Conservation (phyloP, 2,797 vertebrate genomes). For the Schizopygopsis pylzovi region DNA sequence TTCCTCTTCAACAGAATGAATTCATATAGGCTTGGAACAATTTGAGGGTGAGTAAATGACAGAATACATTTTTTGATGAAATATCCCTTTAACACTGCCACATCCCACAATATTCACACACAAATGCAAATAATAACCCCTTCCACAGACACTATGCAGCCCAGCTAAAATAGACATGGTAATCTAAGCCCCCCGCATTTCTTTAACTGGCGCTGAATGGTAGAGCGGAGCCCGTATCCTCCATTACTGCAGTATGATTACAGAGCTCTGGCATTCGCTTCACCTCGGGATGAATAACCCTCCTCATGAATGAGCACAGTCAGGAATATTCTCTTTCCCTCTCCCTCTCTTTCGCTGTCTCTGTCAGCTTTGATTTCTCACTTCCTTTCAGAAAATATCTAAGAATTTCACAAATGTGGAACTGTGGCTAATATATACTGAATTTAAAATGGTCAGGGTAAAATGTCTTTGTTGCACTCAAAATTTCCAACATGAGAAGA, state of each 20-base stretch:
- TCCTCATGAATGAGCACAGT: slow-evolving; percentile 42
- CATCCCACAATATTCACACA: slow-evolving; percentile 29
- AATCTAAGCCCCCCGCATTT: slow-evolving; percentile 44
- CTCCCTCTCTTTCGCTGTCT: slow-evolving; percentile 58
- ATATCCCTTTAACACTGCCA: neutral
- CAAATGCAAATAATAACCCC: neutral
- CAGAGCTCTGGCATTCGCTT: slow-evolving; percentile 48
- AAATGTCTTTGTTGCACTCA: neutral
- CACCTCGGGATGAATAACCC: slow-evolving; percentile 41
- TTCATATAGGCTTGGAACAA: neutral
- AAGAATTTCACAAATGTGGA: slow-evolving; percentile 52
- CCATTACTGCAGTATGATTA: slow-evolving; percentile 52
- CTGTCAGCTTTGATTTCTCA: slow-evolving; percentile 58
- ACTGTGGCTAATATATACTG: slow-evolving; percentile 22
- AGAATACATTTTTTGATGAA: neutral
- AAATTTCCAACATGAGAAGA: neutral
- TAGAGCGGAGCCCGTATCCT: slow-evolving; percentile 27
- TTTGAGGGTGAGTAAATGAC: neutral
- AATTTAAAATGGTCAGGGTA: slow-evolving; percentile 50
- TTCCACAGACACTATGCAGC: slow-evolving; percentile 12
- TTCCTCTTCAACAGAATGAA: neutral
- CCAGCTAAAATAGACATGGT: slow-evolving; percentile 46
- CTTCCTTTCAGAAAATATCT: slow-evolving; percentile 47
- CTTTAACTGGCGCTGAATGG: slow-evolving; percentile 29
- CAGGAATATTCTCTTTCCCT: slow-evolving; percentile 31